phyloP scores from a whole-genome alignment of 2,113 vertebrate species.

The Nesospiza acunhae region DNA sequence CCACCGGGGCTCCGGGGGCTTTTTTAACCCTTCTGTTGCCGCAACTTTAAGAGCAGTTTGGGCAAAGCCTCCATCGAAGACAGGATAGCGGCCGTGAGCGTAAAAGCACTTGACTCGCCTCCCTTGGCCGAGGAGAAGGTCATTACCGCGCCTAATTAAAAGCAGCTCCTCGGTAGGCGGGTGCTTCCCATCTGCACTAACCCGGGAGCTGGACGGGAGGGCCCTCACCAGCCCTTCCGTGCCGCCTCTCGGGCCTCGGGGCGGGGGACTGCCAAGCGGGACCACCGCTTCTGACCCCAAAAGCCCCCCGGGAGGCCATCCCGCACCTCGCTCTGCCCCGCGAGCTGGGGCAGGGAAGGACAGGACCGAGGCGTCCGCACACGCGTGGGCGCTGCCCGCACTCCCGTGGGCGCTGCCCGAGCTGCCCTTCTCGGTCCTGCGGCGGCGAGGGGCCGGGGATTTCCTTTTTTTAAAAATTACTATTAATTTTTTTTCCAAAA shows the following conservation, averaged over 20 bases:
- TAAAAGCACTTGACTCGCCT: not conserved
- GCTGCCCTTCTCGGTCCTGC: too few relatives aligned
- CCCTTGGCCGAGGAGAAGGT: not conserved
- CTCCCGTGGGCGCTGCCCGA: not conserved
- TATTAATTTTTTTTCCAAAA: not conserved
- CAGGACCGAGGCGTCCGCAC: not conserved
- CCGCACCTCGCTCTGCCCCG: not conserved
- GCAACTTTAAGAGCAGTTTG: not conserved
- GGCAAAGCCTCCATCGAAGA: not conserved
- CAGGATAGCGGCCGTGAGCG: not conserved
- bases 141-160: not conserved
- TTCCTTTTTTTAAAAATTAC: too few relatives aligned
- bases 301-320: not conserved
- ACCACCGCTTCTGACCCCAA: not conserved
- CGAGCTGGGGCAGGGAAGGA: not conserved
- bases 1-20: not conserved
- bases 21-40: not conserved
- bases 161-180: not conserved
- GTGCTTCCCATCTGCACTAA: not conserved
- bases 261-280: accelerated
- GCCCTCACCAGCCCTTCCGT: not conserved
- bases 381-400: not conserved
- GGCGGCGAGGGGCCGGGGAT: not conserved
- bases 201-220: not conserved
- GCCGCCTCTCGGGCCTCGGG: not conserved